Evolutionary conservation across 1,140 invertebrate genomes (phyloP), one percentile per base, ranked within the genome.

Genomic region (Anastatus disparis): DNA sequence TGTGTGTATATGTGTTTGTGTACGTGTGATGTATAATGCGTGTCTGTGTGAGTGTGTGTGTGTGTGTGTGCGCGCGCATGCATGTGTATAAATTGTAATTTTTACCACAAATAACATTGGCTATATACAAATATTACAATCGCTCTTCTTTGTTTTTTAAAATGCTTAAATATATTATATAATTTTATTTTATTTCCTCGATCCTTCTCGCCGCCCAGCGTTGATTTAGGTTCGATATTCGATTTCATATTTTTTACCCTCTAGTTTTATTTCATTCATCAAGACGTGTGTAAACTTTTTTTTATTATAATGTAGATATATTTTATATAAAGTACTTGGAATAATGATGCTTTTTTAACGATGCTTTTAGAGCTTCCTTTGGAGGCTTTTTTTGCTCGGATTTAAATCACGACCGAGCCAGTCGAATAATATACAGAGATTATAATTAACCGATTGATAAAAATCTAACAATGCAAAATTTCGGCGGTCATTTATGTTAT

Each of bases 121-220:
- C 78, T 81, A 79, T 81, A 72, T 80, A 81, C 77, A 80, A 79
- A 79, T 80, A 81, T 81, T 81, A 79, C 78, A 79, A 77, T 77
- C 64, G 64, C 74, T 74, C 56, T 46, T n/a, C n/a, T n/a, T n/a
- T n/a, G n/a, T n/a, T n/a, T n/a, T 63, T 70, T 61, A 52, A 69
- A 70, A 70, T 70, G 48, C 58, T 62, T 40, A 69, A 69, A 69
- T 61, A 61, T 61, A 59, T 46, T 56, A 10, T 44, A 15, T 22
- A 7, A 20, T 50, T 3, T 4, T 10, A 56, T 29, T 56, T 63
- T 70, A 35, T 46, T 40, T 62, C 20, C 35, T 64, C 38, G 59
- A 70, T 70, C 58, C 35, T 64, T 56, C 52, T 64, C 27, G 27
- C 48, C 52, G 42, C 24, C 31, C 20, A 61, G 55, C 42, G 40